Base-by-base conservation (phyloP, 2,113 vertebrate species). In the Oxygymnocypris stewartii region DNA sequence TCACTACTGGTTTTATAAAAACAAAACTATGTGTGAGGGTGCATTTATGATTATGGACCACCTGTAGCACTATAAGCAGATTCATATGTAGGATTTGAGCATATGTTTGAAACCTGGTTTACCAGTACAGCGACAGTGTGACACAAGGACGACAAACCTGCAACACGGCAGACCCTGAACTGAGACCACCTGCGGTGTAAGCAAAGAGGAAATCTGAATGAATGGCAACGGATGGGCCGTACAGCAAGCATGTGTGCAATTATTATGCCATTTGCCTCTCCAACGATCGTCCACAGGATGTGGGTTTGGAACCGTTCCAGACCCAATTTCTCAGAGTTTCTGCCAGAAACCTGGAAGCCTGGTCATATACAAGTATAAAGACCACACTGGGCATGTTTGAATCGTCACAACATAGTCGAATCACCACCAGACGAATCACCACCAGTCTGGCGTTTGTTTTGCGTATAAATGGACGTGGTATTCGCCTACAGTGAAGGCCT, bases 201-300 rank as follows among this genome's bases (percentile, higher is more conserved):
- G 14, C 69, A 81, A 20, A 63, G 61, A 67, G 14, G 18, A 79
- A 87, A 71, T 74, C 23, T 42, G 67, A 73, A 61, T 37, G 42
- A 61, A 78, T 37, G 61, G 63, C 63, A 85, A 25, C n/a, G 16
- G 59, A 49, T 47, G 20, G 75, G 65, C 75, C 31, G 25, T 18
- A 74, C 77, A 84, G 54, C 49, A 20, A 84, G 77, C 69, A 81
- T 81, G 82, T 81, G 51, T 20, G 49, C 67, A 75, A 80, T 73
- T 84, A 84, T 73, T 44, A 65, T 23, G 79, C 51, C 57, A 76
- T 82, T 76, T 76, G 69, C 35, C 74, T 77, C 82, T 79, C 49
- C 75, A 47, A n/a, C 61, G n/a, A 51, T 40, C 1, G 6, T 61
- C 78, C 73, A 63, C 54, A 82, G 79, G 47, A 78, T 28, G 59